phyloP scores from a whole-genome alignment of 2,797 vertebrate species.

The Hyperoplus immaculatus region DNA sequence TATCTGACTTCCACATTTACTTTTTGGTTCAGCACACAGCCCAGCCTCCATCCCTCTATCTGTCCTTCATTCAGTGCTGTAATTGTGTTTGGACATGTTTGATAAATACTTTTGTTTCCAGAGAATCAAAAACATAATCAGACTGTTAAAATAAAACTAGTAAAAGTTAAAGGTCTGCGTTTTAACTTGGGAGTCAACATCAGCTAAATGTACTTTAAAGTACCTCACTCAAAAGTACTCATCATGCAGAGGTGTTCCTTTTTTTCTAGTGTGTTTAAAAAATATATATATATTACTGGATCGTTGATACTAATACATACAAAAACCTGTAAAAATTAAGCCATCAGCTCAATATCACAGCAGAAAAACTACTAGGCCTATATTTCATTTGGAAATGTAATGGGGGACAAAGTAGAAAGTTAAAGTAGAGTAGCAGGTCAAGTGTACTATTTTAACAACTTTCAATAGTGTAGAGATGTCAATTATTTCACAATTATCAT shows the following conservation, averaged over 20 bases:
- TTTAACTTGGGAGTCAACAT: background rate
- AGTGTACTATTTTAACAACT: background rate
- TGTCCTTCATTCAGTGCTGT: conserved; percentile 55
- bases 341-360: background rate
- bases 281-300: background rate
- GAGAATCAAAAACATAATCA: background rate
- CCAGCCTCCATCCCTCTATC: conserved; percentile 40
- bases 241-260: background rate
- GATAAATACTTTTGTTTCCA: conserved; percentile 36
- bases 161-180: background rate
- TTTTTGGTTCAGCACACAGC: conserved; percentile 67
- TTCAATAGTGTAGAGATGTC: background rate
- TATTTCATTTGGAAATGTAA: background rate
- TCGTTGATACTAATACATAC: background rate
- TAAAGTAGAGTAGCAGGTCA: background rate
- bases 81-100: conserved; percentile 40
- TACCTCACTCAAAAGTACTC: background rate
- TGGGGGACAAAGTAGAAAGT: background rate
- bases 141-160: background rate
- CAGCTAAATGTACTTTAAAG: background rate
- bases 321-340: background rate
- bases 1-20: conserved; percentile 75
- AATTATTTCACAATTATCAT: background rate
- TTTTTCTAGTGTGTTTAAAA: too few species aligned
- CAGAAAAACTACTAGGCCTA: too few species aligned